These are phyloP conservation scores for Achlya flavicornis DNA, from an alignment of 2,888 invertebrate species.

Conservation along the genomic window DNA sequence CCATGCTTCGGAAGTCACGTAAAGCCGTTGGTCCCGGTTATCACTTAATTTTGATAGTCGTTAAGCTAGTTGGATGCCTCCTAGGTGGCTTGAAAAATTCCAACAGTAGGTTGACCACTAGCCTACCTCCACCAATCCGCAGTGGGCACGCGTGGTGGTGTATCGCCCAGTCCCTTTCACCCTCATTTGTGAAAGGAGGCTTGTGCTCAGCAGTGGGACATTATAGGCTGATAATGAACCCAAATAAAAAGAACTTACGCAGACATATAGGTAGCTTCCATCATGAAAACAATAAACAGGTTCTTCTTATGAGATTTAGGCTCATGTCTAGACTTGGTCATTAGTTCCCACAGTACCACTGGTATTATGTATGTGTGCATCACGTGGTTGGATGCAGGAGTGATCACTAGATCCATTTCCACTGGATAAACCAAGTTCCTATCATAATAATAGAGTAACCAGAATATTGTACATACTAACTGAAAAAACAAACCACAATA, in stretches of 20 bases:
- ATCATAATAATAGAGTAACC: conserved; percentile 35
- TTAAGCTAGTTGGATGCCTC: too few species aligned
- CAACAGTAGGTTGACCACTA: too few species aligned
- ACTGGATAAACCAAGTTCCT: conserved; percentile 32
- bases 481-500: conserved; percentile 20
- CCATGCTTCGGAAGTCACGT: too few species aligned
- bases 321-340: conserved; percentile 22
- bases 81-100: too few species aligned
- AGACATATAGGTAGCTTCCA: conserved; percentile 21
- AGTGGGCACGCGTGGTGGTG: too few species aligned
- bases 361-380: conserved; percentile 34
- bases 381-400: conserved; percentile 32
- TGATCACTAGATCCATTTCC: conserved; percentile 32
- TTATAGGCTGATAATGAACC: too few species aligned
- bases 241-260: conserved; percentile 28
- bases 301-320: conserved; percentile 18
- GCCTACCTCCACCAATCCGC: too few species aligned
- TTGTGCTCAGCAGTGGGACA: too few species aligned
- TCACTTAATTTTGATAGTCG: too few species aligned
- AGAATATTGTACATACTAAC: conserved; percentile 30
- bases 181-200: too few species aligned
- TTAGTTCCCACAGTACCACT: conserved; percentile 26
- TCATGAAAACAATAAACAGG: neutral
- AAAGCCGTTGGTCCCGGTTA: too few species aligned
- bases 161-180: too few species aligned